Evolutionary conservation across 2,113 vertebrate species (phyloP).

Genomic region (Cariama cristata): DNA sequence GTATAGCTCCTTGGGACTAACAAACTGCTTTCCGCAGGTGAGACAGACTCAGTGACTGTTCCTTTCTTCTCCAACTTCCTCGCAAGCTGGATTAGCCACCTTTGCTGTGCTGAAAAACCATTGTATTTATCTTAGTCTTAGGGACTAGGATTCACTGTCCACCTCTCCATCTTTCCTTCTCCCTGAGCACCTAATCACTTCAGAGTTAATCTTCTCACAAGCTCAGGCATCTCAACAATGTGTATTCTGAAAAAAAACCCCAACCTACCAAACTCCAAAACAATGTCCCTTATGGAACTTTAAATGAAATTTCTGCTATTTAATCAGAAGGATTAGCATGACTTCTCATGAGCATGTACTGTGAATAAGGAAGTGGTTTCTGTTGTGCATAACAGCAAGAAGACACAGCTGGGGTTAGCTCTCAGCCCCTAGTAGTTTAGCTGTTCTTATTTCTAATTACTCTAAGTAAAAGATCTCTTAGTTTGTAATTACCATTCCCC

Average conservation of each 20-base stretch:
- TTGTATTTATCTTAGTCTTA: background rate
- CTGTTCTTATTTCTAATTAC: background rate
- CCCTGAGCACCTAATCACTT: background rate
- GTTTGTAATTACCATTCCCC: background rate
- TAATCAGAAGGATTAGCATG: background rate
- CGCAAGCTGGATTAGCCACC: background rate
- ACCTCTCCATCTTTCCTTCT: background rate
- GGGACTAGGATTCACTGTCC: background rate
- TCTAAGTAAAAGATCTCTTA: background rate
- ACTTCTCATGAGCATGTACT: background rate
- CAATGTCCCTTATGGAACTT: background rate
- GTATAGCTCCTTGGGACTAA: background rate
- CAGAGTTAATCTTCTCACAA: background rate
- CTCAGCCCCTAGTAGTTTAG: background rate
- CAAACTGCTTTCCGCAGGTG: background rate
- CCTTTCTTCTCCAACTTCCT: background rate
- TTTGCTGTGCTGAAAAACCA: background rate
- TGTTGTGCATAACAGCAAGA: background rate
- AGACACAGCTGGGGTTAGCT: background rate
- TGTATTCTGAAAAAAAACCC: background rate
- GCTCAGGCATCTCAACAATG: background rate
- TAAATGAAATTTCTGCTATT: background rate
- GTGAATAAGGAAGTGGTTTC: background rate
- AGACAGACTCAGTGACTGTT: background rate
- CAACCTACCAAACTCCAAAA: background rate